phyloP scores from a whole-genome alignment of 2,888 invertebrate genomes.

The Diarsia mendica region DNA sequence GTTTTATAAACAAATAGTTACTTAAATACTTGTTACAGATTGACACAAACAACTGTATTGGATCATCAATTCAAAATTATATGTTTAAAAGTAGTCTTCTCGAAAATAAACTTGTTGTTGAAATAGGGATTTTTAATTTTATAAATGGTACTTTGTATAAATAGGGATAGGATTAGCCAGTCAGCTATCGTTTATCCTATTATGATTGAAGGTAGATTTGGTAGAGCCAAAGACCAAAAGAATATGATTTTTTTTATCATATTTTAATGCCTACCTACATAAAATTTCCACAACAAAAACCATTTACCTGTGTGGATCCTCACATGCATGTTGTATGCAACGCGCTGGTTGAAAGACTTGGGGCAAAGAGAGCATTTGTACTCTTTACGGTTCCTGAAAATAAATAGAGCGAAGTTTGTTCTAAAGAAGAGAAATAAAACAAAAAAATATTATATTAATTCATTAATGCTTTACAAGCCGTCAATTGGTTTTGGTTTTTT shows the following conservation, averaged over 20 bases:
- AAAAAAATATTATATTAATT: no score
- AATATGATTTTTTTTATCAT: not conserved
- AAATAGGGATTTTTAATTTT: not conserved
- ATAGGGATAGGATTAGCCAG: not conserved
- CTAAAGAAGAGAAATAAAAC: no score
- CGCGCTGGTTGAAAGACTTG: slow-evolving; percentile 96
- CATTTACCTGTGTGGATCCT: slow-evolving; percentile 93
- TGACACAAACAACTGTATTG: not conserved
- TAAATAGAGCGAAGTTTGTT: not conserved
- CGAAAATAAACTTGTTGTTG: not conserved
- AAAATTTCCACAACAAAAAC: not conserved
- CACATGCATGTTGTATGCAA: slow-evolving; percentile 96
- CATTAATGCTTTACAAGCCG: no score
- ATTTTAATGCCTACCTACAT: not conserved
- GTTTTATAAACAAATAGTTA: slow-evolving; percentile 32
- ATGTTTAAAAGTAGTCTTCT: no score
- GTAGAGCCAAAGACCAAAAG: not conserved
- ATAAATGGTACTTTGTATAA: not conserved
- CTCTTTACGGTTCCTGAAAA: slow-evolving; percentile 93
- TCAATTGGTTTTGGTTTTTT: no score
- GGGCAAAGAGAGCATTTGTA: slow-evolving; percentile 95
- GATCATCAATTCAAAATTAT: not conserved
- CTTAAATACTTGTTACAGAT: not conserved
- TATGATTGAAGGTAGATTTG: not conserved
- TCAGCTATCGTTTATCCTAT: not conserved